Conservation (phyloP, 2,888 invertebrate genomes). For the Lissonota sp. region DNA sequence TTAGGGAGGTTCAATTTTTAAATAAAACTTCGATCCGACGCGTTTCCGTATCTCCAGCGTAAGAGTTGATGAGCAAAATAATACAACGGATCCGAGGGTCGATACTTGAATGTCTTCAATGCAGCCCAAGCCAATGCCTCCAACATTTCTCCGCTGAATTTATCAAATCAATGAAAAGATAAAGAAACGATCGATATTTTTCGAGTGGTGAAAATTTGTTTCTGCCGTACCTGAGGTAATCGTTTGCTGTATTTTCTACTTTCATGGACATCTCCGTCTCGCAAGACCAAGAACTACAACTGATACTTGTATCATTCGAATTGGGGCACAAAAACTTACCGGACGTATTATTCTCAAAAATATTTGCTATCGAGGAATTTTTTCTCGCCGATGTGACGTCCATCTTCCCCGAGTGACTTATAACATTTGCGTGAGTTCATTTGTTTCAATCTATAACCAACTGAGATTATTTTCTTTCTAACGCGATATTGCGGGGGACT, state of each 20-base stretch:
- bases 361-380: constrained; percentile 1
- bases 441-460: constrained; percentile 26
- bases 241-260: constrained; percentile 30
- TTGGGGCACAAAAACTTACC: background rate
- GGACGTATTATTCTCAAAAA: constrained; percentile 6
- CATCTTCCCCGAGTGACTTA: constrained; percentile 21
- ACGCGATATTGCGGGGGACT: background rate
- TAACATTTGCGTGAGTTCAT: background rate
- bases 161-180: background rate
- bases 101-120: constrained; percentile 67
- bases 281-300: constrained; percentile 23
- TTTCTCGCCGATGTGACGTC: constrained; percentile 6
- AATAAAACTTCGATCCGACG: constrained; percentile 61
- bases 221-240: constrained; percentile 67
- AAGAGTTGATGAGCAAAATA: constrained; percentile 73
- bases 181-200: background rate
- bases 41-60: constrained; percentile 71
- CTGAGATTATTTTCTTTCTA: constrained; percentile 14
- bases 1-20: constrained; percentile 13
- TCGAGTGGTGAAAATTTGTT: background rate
- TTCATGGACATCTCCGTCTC: constrained; percentile 10
- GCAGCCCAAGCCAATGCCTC: constrained; percentile 75
- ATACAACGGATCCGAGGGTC: constrained; percentile 72
- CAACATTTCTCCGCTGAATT: constrained; percentile 71
- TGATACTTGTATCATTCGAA: background rate